These are phyloP conservation scores for Grus americana DNA, from an alignment of 2,113 vertebrate species.

Conservation along the genomic window DNA sequence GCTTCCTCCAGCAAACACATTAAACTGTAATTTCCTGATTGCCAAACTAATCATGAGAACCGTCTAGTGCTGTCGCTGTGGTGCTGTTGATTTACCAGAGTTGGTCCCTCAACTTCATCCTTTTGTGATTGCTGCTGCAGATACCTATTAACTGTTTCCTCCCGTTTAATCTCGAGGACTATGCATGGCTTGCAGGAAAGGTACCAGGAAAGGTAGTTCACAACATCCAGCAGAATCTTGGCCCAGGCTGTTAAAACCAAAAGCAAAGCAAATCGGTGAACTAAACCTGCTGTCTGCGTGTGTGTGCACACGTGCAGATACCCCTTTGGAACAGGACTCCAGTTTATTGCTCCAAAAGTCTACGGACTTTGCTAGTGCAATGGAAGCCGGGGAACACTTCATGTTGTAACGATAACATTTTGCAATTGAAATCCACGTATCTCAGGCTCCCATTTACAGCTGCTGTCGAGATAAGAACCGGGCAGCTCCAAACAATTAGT, in stretches of 20 bases:
- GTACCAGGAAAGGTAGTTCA: neutral
- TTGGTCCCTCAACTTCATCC: constrained; percentile 20
- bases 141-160: constrained; percentile 49
- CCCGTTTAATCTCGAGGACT: neutral
- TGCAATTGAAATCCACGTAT: neutral
- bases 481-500: neutral
- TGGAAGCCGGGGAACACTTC: neutral
- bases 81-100: constrained; percentile 53
- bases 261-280: neutral
- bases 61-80: neutral
- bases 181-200: neutral
- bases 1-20: constrained; percentile 64
- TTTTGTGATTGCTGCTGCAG: constrained; percentile 29
- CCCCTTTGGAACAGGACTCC: neutral
- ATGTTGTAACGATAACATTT: neutral
- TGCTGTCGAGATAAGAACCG: neutral
- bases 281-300: neutral
- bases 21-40: constrained; percentile 61
- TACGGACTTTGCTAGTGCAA: neutral
- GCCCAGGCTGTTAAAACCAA: neutral
- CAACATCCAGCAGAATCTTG: neutral
- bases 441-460: neutral
- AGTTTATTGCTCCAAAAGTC: neutral
- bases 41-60: constrained; percentile 49
- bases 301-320: neutral